Conservation (phyloP, 2,888 invertebrate species). For the Leptinotarsa haldemani region DNA sequence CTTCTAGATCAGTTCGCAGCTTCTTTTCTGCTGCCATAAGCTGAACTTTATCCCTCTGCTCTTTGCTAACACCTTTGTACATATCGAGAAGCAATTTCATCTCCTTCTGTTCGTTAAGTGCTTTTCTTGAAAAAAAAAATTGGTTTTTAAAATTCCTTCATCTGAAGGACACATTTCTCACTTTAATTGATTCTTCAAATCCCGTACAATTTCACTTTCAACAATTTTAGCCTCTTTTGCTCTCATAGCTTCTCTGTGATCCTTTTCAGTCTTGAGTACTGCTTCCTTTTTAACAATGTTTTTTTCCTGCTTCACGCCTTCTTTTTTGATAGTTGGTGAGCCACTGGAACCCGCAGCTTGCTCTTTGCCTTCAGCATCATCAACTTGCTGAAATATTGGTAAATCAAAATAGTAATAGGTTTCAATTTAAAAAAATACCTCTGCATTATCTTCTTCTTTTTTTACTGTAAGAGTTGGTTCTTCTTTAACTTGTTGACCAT, state of each 20-base stretch:
- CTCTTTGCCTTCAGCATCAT: conserved; percentile 65
- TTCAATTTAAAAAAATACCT: conserved; percentile 51
- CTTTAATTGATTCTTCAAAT: conserved; percentile 93
- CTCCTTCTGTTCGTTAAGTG: conserved; percentile 93
- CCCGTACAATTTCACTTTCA: conserved; percentile 84
- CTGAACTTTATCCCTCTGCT: conserved; percentile 95
- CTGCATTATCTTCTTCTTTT: conserved; percentile 67
- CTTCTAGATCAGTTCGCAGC: conserved; percentile 89
- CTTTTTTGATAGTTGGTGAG: conserved; percentile 71
- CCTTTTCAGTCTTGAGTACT: conserved; percentile 72
- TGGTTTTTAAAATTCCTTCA: background rate
- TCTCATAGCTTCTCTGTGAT: conserved; percentile 72
- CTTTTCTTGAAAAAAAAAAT: conserved; percentile 74
- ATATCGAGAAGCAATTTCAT: conserved; percentile 93
- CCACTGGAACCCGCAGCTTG: conserved; percentile 61
- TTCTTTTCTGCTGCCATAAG: conserved; percentile 96
- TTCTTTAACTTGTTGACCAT: conserved; percentile 63
- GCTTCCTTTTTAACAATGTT: conserved; percentile 72
- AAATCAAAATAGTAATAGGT: background rate
- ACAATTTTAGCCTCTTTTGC: conserved; percentile 74
- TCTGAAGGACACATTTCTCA: conserved; percentile 58
- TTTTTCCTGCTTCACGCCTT: conserved; percentile 68
- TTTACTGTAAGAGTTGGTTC: conserved; percentile 56
- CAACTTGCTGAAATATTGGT: conserved; percentile 54
- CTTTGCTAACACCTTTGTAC: conserved; percentile 98